Conservation (phyloP, 2,113 vertebrate species). For the Phyllostomus discolor region DNA sequence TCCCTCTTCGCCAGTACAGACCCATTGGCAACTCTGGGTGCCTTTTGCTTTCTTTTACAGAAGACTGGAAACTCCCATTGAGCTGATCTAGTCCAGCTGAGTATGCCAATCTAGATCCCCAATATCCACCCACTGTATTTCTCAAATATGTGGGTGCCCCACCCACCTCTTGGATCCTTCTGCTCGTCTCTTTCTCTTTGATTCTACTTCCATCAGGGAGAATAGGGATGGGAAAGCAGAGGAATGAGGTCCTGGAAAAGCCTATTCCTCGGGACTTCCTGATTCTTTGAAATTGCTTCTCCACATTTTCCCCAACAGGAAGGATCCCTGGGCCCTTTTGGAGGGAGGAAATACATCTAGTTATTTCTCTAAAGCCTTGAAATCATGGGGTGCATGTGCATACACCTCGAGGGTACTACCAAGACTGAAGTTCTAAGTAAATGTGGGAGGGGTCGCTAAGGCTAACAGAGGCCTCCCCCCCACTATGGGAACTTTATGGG, state of each 20-base stretch:
- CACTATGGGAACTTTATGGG: background rate
- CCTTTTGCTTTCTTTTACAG: background rate
- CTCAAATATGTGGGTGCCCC: background rate
- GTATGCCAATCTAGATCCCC: background rate
- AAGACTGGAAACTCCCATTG: background rate
- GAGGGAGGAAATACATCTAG: background rate
- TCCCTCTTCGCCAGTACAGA: background rate
- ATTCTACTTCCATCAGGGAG: background rate
- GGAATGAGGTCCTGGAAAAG: background rate
- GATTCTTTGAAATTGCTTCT: background rate
- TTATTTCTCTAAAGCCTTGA: background rate
- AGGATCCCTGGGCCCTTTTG: background rate
- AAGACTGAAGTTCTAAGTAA: background rate
- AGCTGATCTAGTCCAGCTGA: background rate
- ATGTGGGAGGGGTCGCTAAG: background rate
- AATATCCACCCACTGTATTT: background rate
- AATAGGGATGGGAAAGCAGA: background rate
- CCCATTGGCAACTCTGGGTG: background rate
- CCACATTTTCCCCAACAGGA: background rate
- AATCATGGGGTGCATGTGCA: background rate
- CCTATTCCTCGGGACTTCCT: background rate
- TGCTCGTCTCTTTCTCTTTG: background rate
- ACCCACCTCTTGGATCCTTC: background rate
- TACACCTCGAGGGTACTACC: background rate
- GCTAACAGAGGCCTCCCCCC: background rate